phyloP scores from a whole-genome alignment of 1,140 invertebrate species.

The Drosophila lacteicornis region DNA sequence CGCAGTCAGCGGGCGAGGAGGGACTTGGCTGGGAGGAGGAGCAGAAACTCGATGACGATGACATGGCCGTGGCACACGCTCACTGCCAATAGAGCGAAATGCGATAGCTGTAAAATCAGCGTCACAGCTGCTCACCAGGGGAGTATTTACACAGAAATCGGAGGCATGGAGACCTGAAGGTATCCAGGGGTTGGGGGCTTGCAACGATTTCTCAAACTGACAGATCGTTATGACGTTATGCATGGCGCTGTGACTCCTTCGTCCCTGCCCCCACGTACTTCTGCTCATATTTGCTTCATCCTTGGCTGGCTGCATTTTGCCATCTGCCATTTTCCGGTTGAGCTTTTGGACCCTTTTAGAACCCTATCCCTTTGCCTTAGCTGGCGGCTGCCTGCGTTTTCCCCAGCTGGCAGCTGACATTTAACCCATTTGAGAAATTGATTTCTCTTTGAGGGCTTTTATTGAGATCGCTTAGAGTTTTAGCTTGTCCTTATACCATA shows the following conservation, averaged over 20 bases:
- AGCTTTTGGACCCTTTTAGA: conserved; percentile 26
- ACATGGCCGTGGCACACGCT: conserved; percentile 31
- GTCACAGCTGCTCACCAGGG: conserved; percentile 57
- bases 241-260: conserved; percentile 45
- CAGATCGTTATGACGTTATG: conserved; percentile 77
- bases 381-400: background rate
- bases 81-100: conserved; percentile 65
- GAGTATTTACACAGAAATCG: conserved; percentile 48
- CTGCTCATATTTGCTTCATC: conserved; percentile 8
- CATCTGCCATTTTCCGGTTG: conserved; percentile 70
- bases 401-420: conserved; percentile 26
- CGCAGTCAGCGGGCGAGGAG: conserved; percentile 48
- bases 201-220: conserved; percentile 75
- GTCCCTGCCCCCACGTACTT: background rate
- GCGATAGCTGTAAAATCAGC: conserved; percentile 77
- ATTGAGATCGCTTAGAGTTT: conserved; percentile 2
- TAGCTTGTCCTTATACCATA: background rate
- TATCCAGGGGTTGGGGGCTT: conserved; percentile 23
- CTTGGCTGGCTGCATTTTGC: conserved; percentile 47
- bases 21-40: conserved; percentile 4
- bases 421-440: conserved; percentile 57
- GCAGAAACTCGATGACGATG: conserved; percentile 20
- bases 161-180: conserved; percentile 4
- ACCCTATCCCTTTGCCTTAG: background rate
- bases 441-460: conserved; percentile 14